A percentile compares a stretch with the other conserved stretches of the same genome.
Evolutionary conservation across 2,888 invertebrate species (phyloP).

Genomic region (Cerceris ruficornis): DNA sequence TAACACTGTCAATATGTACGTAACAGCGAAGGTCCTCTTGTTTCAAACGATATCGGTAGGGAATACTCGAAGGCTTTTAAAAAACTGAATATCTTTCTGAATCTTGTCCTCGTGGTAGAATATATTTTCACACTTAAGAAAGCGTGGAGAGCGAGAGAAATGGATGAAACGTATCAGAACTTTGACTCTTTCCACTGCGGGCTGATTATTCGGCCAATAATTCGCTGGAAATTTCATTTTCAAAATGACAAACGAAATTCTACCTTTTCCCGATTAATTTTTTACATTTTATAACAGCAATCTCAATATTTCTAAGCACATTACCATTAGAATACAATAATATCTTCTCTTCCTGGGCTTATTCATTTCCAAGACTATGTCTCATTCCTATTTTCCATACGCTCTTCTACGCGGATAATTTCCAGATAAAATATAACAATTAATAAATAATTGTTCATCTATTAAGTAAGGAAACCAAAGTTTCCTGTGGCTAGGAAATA

Average conservation of each 20-base stretch:
- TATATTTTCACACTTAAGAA: slow-evolving; percentile 53
- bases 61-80: slow-evolving; percentile 31
- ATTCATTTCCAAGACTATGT: too few relatives aligned
- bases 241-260: not conserved
- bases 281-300: too few relatives aligned
- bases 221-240: not conserved
- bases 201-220: not conserved
- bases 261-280: not conserved
- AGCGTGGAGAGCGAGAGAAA: slow-evolving; percentile 25
- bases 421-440: too few relatives aligned
- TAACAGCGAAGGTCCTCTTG: slow-evolving; percentile 47
- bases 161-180: slow-evolving; percentile 13
- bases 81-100: slow-evolving; percentile 44
- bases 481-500: too few relatives aligned
- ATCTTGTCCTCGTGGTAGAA: slow-evolving; percentile 57
- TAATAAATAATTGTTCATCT: too few relatives aligned
- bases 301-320: too few relatives aligned
- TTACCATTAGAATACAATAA: too few relatives aligned
- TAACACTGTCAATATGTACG: slow-evolving; percentile 62
- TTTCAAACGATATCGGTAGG: slow-evolving; percentile 42
- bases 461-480: too few relatives aligned
- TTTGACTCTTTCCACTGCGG: slow-evolving; percentile 48
- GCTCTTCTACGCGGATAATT: too few relatives aligned
- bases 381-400: too few relatives aligned
- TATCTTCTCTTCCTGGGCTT: too few relatives aligned